Evolutionary conservation across 2,888 invertebrate species (phyloP), one percentile per base, ranked within the genome.

Genomic region (Lordiphosa fenestrarum): DNA sequence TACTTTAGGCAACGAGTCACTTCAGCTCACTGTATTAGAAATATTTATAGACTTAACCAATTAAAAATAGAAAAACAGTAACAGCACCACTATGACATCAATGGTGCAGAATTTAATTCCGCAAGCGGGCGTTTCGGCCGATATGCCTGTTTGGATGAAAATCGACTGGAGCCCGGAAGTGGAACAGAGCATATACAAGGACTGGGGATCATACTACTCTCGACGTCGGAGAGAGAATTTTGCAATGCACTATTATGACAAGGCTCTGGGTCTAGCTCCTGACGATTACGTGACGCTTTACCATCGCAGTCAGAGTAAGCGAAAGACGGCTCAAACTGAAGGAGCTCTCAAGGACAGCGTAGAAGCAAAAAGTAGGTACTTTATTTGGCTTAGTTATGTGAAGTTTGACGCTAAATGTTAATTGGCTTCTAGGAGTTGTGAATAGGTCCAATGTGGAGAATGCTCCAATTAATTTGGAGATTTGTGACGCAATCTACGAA

Each of bases 151-250:
- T 48, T 87, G 87, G 87, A 55, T 77, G 51, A 80, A 75, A 33
- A 63, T 88, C 15, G 83, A 82, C 12, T 85, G 87, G 76, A 77
- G 71, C 25, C 73, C 83, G 1, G 86, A 88, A 38, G 80, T 84
- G 12, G 77, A 85, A 47, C 85, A 81, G 64, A 51, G 77, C 12
- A 84, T 88, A 37, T 88, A 87, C 46, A 84, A 84, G 5, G 88
- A 88, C 60, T 88, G 88, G 88, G 88, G 87, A 4, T 69, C 83
- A 2, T 86, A 84, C 48, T 88, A 86, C 52, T 83, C 84, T 0
- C 74, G 71, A 12, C 82, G 84, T 40, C 85, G 85, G 15, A 78
- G 86, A 30, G 66, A 86, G 38, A 81, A 82, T 23, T 77, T 78
- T 35, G 88, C 88, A 1, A 74, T 84, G 7, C 44, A 84, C 12